Percentiles rank a stretch among this genome's conserved stretches.
These are phyloP conservation scores for Muschampia plurimacula DNA, from an alignment of 2,888 invertebrate genomes.

Conservation along the genomic window DNA sequence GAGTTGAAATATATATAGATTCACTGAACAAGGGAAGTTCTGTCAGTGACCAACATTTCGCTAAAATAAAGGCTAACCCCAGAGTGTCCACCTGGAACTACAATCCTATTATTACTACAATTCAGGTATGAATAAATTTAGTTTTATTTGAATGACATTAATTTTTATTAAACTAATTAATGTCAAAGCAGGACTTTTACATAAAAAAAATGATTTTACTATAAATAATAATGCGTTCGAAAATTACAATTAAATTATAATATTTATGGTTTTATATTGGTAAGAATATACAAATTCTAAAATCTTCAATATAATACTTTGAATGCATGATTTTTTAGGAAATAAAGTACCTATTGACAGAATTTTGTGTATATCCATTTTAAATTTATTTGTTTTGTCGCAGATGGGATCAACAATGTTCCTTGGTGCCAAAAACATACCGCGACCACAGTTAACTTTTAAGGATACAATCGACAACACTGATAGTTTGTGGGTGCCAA, in stretches of 20 bases:
- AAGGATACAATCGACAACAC: constrained; percentile 94
- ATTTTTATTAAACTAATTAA: too few relatives aligned
- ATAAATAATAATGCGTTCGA: too few relatives aligned
- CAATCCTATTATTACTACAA: constrained; percentile 57
- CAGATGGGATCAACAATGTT: constrained; percentile 80
- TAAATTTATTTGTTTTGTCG: constrained; percentile 14
- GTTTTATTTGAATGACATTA: too few relatives aligned
- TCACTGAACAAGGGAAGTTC: constrained; percentile 69
- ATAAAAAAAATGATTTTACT: too few relatives aligned
- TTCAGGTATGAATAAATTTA: constrained; percentile 56
- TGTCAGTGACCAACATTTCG: constrained; percentile 1
- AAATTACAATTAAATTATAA: too few relatives aligned
- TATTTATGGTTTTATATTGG: too few relatives aligned
- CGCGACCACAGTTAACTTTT: constrained; percentile 94
- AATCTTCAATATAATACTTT: too few relatives aligned
- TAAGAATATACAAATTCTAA: too few relatives aligned
- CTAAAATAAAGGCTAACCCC: not conserved
- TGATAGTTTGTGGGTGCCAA: constrained; percentile 91
- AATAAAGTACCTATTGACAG: not conserved
- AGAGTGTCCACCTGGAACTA: constrained; percentile 56
- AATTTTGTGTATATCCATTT: not conserved
- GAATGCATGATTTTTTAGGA: too few relatives aligned
- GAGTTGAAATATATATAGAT: constrained; percentile 91
- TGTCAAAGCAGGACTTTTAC: too few relatives aligned
- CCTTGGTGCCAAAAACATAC: constrained; percentile 89